phyloP scores from a whole-genome alignment of 37 sponge, comb jelly and placozoan species.

The Ianthella basta region DNA sequence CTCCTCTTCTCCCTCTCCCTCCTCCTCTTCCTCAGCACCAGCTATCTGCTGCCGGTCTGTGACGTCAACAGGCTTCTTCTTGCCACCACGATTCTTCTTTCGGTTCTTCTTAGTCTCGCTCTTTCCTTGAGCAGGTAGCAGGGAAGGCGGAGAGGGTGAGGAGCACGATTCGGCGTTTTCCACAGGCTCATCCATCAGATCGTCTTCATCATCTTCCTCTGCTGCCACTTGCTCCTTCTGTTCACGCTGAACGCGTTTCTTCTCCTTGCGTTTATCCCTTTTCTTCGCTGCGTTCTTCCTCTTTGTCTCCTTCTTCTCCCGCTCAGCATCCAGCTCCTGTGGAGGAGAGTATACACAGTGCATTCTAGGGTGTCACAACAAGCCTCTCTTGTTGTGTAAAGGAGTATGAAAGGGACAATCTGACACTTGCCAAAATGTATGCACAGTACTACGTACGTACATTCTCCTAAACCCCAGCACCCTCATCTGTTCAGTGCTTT shows the following conservation, averaged over 20 bases:
- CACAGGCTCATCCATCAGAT: constrained; percentile 26
- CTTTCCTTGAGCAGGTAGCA: neutral
- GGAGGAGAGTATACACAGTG: constrained; percentile 2
- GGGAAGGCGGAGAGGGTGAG: constrained; percentile 16
- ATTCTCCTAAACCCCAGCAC: no score
- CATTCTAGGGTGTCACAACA: neutral
- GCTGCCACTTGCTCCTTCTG: constrained; percentile 53
- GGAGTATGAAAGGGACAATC: no score
- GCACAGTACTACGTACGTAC: no score
- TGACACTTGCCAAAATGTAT: no score
- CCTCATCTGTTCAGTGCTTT: no score
- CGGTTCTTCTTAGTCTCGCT: neutral
- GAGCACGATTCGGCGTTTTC: neutral
- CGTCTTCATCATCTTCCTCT: constrained; percentile 49
- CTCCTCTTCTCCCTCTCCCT: constrained; percentile 27
- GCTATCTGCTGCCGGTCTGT: neutral
- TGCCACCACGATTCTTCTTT: constrained; percentile 12
- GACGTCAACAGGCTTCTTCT: neutral
- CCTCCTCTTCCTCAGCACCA: constrained; percentile 14
- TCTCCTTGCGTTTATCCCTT: constrained; percentile 86
- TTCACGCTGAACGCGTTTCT: constrained; percentile 70
- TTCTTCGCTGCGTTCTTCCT: constrained; percentile 88
- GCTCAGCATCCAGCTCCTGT: constrained; percentile 88
- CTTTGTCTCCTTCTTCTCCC: constrained; percentile 85
- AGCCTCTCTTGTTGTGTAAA: neutral